A percentile compares a stretch with the other conserved stretches of the same genome.
phyloP scores from a whole-genome alignment of 2,113 vertebrate genomes.

The Sinocyclocheilus maitianheensis region DNA sequence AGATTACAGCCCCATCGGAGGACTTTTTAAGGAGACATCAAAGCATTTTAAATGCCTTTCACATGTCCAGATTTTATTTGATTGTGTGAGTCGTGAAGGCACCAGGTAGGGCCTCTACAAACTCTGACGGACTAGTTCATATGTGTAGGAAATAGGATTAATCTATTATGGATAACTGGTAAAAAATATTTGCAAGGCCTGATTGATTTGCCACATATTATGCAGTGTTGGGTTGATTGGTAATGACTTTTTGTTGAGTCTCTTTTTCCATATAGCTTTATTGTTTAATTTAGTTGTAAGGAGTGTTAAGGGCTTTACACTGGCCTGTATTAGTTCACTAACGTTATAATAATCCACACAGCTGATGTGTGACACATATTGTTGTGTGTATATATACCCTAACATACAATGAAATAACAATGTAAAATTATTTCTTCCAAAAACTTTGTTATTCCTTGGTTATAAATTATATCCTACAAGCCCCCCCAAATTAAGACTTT shows the following conservation, averaged over 20 bases:
- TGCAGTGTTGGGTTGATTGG: not conserved
- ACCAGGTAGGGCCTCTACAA: slow-evolving; percentile 12
- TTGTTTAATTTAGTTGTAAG: not conserved
- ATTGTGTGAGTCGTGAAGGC: slow-evolving; percentile 79
- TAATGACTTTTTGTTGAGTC: not conserved
- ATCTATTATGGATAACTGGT: not conserved
- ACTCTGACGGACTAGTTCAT: not conserved
- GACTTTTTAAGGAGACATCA: slow-evolving; percentile 25
- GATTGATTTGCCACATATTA: not conserved
- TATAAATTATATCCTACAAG: not conserved
- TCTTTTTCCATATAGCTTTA: not conserved
- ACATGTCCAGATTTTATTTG: slow-evolving; percentile 74
- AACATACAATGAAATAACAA: not conserved
- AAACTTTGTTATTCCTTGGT: not conserved
- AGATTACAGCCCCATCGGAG: slow-evolving; percentile 50
- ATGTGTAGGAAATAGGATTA: not conserved
- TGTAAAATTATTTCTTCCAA: not conserved
- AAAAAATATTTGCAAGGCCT: not conserved
- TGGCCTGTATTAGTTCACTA: not conserved
- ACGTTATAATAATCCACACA: not conserved
- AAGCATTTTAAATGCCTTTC: slow-evolving; percentile 74
- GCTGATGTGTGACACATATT: not conserved
- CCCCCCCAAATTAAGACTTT: not conserved
- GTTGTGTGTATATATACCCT: not conserved
- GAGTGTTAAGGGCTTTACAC: not conserved